Evolutionary conservation across 2,113 vertebrate genomes (phyloP), one percentile per base, ranked within the genome.

Genomic region (Panurus biarmicus): DNA sequence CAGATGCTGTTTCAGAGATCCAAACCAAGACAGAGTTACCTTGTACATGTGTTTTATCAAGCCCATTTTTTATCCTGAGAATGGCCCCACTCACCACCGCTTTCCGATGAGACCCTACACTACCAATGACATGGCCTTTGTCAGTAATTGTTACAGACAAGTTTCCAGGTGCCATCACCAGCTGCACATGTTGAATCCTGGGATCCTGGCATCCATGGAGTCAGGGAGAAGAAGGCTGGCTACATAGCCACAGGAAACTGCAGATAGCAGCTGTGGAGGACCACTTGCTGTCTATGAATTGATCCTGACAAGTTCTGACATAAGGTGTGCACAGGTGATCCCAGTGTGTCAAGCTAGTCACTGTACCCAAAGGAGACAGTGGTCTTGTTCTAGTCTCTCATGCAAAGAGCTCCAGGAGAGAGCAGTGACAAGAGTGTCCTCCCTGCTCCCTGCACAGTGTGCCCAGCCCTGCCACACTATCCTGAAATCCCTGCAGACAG

Each of bases 361-460:
- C 54, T 20, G 56, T 8, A 14, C 2, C 17, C 3, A 2, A 61
- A 65, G n/a, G 48, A 79, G 31, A 61, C 62, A 17, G 29, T 2
- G 0, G 17, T 19, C 44, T 35, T 35, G 47, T 45, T 66, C 44
- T 13, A 69, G 33, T 9, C 36, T 45, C 23, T 20, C 8, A 2
- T 15, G 9, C 38, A 28, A 71, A 74, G 33, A n/a, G 42, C 61
- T 44, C 50, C 45, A 54, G 48, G 9, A 42, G 12, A 33, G 61
- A 85, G 14, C 5, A 36, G 1, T 11, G 57, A 64, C 25, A 1
- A 0, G 0, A 38, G 33, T 1, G 28, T 48, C n/a, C 22, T 10
- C 14, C 5, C 48, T 36, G 61, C 47, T 82, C 17, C 38, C 61
- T 42, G 53, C 23, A n/a, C 14, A 31, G 35, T 3, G 3, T n/a